phyloP scores from a whole-genome alignment of 2,797 vertebrate species.

The Gymnoscopelus braueri region DNA sequence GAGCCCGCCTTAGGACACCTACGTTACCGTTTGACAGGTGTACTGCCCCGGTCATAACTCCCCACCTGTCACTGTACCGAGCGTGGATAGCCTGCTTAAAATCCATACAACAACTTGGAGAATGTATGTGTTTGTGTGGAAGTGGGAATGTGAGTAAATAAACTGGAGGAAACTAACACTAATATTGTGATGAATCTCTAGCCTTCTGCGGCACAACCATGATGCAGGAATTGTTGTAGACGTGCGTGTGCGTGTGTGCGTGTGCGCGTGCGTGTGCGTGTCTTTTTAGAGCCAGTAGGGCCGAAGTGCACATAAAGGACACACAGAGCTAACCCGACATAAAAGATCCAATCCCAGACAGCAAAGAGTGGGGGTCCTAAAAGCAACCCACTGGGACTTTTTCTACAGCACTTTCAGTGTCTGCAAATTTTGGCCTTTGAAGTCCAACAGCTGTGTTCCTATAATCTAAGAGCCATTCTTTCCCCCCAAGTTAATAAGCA shows the following conservation, averaged over 20 bases:
- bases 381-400: constrained; percentile 4
- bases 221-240: constrained; percentile 1
- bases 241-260: no score
- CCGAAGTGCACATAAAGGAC: constrained; percentile 34
- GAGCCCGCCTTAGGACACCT: no score
- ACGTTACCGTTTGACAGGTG: no score
- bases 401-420: constrained; percentile 45
- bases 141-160: not conserved
- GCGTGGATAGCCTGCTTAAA: not conserved
- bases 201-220: constrained; percentile 49
- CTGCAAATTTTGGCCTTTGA: constrained; percentile 63
- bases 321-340: constrained; percentile 57
- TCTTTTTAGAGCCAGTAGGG: constrained; percentile 40
- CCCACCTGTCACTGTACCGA: not conserved
- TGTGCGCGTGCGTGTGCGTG: constrained; percentile 3
- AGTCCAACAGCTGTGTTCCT: constrained; percentile 64
- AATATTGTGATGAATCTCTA: not conserved
- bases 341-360: constrained; percentile 60
- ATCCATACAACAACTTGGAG: not conserved
- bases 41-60: no score
- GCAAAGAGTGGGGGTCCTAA: constrained; percentile 8
- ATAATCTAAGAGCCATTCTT: constrained; percentile 47
- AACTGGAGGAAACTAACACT: no score
- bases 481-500: constrained; percentile 27
- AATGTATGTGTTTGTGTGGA: constrained; percentile 6